Conservation (phyloP, 2,113 vertebrate species). For the Cebidichthys violaceus region DNA sequence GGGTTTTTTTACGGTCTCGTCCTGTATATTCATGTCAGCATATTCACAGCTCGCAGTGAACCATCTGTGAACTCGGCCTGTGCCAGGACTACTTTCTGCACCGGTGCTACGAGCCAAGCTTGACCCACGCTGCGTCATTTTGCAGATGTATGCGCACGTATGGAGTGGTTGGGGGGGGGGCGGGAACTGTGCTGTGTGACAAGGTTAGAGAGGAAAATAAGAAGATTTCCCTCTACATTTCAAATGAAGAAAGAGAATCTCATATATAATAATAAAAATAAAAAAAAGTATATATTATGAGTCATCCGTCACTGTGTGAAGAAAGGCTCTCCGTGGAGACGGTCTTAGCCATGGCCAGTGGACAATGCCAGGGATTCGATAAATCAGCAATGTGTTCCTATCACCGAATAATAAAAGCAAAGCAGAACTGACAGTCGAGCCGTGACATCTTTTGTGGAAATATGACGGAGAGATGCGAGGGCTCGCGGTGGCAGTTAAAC, state of each 20-base stretch:
- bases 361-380: slow-evolving; percentile 14
- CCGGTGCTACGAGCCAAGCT: background rate
- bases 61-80: slow-evolving; percentile 41
- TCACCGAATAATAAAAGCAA: slow-evolving; percentile 23
- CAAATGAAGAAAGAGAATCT: background rate
- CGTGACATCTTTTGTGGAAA: slow-evolving; percentile 13
- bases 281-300: background rate
- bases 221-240: background rate
- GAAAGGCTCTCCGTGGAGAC: background rate
- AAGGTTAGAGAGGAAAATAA: background rate
- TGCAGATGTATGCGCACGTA: slow-evolving; percentile 17
- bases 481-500: slow-evolving; percentile 32
- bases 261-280: background rate
- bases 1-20: slow-evolving; percentile 16
- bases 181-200: background rate
- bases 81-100: slow-evolving; percentile 33
- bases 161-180: too few relatives aligned
- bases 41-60: slow-evolving; percentile 46
- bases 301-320: background rate
- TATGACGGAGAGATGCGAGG: slow-evolving; percentile 12
- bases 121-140: background rate
- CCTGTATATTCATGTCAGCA: slow-evolving; percentile 55
- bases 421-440: slow-evolving; percentile 27
- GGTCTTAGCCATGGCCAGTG: background rate
- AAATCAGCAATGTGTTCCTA: slow-evolving; percentile 5